These are phyloP conservation scores for Ahaetulla prasina DNA, from an alignment of 2,113 vertebrate species.

Conservation along the genomic window DNA sequence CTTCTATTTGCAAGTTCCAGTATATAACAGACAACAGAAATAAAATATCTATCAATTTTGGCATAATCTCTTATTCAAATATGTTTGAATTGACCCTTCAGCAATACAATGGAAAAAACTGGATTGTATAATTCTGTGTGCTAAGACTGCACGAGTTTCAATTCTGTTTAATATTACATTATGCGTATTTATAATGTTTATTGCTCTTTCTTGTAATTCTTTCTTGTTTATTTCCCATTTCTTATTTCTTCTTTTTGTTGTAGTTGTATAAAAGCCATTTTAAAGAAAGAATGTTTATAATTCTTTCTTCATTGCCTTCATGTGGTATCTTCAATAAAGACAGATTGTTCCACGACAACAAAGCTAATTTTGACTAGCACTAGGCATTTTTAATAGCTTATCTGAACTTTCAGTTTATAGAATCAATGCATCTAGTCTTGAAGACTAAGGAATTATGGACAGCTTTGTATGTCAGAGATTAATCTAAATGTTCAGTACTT, in stretches of 20 bases:
- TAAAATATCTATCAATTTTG: neutral
- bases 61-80: neutral
- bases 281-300: neutral
- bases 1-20: too few relatives aligned
- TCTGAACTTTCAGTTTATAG: neutral
- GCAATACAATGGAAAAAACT: neutral
- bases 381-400: conserved; percentile 12
- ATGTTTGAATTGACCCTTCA: neutral
- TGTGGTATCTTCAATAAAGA: neutral
- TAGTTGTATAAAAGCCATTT: neutral
- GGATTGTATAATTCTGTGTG: neutral
- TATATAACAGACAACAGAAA: neutral
- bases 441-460: neutral
- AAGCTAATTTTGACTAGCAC: neutral
- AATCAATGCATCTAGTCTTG: neutral
- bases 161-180: neutral
- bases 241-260: neutral
- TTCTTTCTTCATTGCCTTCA: neutral
- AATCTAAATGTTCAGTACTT: conserved; percentile 16
- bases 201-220: neutral
- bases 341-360: neutral
- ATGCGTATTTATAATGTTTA: neutral
- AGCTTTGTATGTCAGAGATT: conserved; percentile 15
- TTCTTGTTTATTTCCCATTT: neutral
- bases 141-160: neutral